Base-by-base conservation (phyloP, 2,113 vertebrate species). In the Meles meles region DNA sequence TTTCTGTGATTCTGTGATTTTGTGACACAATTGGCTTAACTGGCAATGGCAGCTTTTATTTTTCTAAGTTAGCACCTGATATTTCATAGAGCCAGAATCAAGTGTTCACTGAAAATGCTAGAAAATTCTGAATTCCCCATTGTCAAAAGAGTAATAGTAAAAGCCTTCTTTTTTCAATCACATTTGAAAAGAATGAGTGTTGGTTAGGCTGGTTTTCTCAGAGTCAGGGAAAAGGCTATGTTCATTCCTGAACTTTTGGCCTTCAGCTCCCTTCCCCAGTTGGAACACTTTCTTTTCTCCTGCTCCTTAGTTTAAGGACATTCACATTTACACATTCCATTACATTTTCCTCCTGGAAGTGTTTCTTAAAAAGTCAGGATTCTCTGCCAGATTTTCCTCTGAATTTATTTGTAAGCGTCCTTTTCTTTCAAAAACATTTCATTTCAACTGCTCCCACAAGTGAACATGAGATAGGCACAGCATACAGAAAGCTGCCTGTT, bases 21-120 rank as follows among this genome's bases (percentile, higher is more conserved):
- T 71, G 55, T 89, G 29, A 63, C 59, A 11, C 7, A 81, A 20
- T 20, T 80, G 25, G 8, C 42, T 80, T 80, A n/a, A 83, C 57
- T 20, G 17, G 42, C 17, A 37, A 47, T 49, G 59, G 34, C 21
- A 82, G 10, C 39, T 63, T 82, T 83, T 90, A 42, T 63, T 80
- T 92, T 76, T 42, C 27, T n/a, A 72, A 90, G 44, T 57, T 61
- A 82, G 92, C 21, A 21, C 37, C 37, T 84, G 37, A 25, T 79
- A 31, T 74, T 83, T 65, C 44, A 34, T 5, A 87, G 44, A n/a
- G 2, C 17, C 71, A 87, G 59, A 71, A 57, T 52, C 31, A 83
- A 61, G 18, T 27, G 80, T 44, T 74, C 59, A 71, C 39, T 77
- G 49, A 34, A 85, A 67, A 44, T 10, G 15, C 2, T 88, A 27